Evolutionary conservation across 2,888 invertebrate genomes (phyloP).

Genomic region (Chalcis sispes): DNA sequence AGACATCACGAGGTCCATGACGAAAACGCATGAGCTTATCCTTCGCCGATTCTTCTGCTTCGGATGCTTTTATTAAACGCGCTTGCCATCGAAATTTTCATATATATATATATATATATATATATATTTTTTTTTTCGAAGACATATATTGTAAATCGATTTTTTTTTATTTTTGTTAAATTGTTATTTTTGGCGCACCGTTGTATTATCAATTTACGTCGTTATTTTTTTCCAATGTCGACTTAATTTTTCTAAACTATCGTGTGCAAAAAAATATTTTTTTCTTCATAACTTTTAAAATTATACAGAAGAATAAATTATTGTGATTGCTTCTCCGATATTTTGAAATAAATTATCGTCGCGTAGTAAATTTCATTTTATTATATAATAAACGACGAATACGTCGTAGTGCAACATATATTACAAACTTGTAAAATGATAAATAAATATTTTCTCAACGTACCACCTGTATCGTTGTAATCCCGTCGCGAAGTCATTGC

Average conservation of each 20-base stretch:
- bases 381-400: no score
- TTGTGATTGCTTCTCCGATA: no score
- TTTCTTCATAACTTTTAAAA: neutral
- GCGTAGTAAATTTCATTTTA: no score
- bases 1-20: constrained; percentile 54
- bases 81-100: no score
- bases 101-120: no score
- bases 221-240: no score
- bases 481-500: constrained; percentile 44
- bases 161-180: neutral
- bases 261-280: no score
- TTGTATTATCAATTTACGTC: no score
- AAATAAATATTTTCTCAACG: constrained; percentile 17
- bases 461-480: constrained; percentile 44
- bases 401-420: no score
- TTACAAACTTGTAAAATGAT: neutral
- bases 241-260: neutral
- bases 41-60: constrained; percentile 6
- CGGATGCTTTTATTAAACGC: no score
- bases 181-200: no score
- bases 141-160: neutral
- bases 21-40: constrained; percentile 35
- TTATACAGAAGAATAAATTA: neutral
- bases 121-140: neutral
- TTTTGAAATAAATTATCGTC: no score